A percentile compares a stretch with the other conserved stretches of the same genome.
phyloP scores from a whole-genome alignment of 1,140 invertebrate genomes.

The Oryctes rhinoceros region DNA sequence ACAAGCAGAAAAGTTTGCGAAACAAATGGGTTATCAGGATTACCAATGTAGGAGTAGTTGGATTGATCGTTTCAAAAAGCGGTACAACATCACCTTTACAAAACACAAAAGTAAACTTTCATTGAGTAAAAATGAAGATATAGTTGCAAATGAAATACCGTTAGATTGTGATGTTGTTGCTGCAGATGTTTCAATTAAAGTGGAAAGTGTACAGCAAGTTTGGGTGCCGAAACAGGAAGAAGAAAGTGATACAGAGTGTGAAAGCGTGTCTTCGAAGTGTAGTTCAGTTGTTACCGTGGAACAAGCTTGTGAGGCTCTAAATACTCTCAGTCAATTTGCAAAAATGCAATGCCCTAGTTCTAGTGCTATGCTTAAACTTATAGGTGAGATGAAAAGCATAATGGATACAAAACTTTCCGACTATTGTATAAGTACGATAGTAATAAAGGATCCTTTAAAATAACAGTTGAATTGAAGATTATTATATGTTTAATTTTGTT shows the following conservation, averaged over 20 bases:
- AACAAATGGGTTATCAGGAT: background rate
- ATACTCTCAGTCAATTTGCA: background rate
- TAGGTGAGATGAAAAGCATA: background rate
- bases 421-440: background rate
- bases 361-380: background rate
- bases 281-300: background rate
- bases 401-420: background rate
- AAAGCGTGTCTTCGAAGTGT: background rate
- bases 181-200: background rate
- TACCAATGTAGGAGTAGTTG: background rate
- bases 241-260: background rate
- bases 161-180: background rate
- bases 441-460: background rate
- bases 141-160: background rate
- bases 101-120: background rate
- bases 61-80: background rate
- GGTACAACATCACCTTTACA: background rate
- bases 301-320: background rate
- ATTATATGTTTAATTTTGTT: too few species aligned
- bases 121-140: background rate
- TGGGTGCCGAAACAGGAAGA: background rate
- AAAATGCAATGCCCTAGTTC: background rate
- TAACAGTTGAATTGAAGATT: background rate
- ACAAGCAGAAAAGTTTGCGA: background rate
- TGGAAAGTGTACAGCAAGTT: background rate